Percentiles rank a stretch among this genome's conserved stretches.
Evolutionary conservation across 2,113 vertebrate genomes (phyloP).

Genomic region (Choloepus hoffmanni): DNA sequence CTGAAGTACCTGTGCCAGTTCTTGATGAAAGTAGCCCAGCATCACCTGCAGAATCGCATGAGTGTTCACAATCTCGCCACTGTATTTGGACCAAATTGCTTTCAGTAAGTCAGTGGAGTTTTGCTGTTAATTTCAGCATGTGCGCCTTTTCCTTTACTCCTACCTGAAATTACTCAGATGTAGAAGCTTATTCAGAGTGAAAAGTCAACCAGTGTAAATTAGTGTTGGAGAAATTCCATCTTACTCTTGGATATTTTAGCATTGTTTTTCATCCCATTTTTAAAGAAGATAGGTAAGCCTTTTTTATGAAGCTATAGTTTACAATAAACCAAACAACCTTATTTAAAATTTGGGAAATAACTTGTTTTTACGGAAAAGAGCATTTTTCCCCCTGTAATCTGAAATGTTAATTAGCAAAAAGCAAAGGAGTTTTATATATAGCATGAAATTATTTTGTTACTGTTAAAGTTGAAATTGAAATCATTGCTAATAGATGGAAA

Average conservation of each 20-base stretch:
- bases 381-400: background rate
- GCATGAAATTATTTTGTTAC: background rate
- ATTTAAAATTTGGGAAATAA: conserved; percentile 43
- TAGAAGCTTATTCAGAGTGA: background rate
- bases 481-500: background rate
- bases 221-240: background rate
- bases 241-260: background rate
- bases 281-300: background rate
- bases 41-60: conserved; percentile 93
- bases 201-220: background rate
- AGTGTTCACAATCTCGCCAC: conserved; percentile 93
- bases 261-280: background rate
- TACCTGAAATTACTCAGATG: background rate
- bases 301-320: background rate
- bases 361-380: background rate
- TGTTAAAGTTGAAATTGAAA: background rate
- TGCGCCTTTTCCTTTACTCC: background rate
- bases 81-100: conserved; percentile 95
- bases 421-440: background rate
- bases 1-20: conserved; percentile 94
- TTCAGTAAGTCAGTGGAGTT: conserved; percentile 91
- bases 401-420: conserved; percentile 30
- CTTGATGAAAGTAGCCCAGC: conserved; percentile 91
- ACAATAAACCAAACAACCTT: conserved; percentile 3
- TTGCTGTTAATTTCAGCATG: conserved; percentile 25